These are phyloP conservation scores for Lophotis ruficrista DNA, from an alignment of 2,113 vertebrate genomes.

Conservation along the genomic window DNA sequence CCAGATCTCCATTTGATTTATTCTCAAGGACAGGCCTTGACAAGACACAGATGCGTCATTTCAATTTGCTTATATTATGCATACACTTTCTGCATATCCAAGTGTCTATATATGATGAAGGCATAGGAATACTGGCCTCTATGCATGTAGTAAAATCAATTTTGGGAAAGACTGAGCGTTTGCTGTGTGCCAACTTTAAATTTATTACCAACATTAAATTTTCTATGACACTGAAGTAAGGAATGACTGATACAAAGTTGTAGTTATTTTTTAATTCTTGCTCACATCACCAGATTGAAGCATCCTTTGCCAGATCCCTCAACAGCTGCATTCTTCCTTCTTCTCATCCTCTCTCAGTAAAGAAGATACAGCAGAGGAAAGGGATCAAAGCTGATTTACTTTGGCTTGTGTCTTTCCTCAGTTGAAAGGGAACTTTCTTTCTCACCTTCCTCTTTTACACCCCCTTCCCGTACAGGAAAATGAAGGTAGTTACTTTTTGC, in stretches of 20 bases:
- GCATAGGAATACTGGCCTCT: neutral
- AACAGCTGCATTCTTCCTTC: neutral
- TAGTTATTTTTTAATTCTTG: neutral
- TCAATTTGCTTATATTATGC: neutral
- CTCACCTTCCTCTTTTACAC: neutral
- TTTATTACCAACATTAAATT: neutral
- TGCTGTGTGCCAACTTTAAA: neutral
- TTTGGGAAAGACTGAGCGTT: fast-evolving
- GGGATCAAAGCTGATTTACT: neutral
- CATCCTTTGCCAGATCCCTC: neutral
- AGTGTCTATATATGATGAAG: neutral
- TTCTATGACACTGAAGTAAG: neutral
- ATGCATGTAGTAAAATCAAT: fast-evolving
- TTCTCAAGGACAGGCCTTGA: neutral
- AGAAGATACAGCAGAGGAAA: neutral
- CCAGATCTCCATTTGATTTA: neutral
- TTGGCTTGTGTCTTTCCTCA: neutral
- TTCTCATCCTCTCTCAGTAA: neutral
- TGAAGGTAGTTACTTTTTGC: neutral
- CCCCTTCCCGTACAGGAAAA: neutral
- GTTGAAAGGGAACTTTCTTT: neutral
- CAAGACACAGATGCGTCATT: neutral
- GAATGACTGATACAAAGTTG: neutral
- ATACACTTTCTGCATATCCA: neutral
- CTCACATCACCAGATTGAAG: neutral